Evolutionary conservation across 2,888 invertebrate species (phyloP).

Genomic region (Stegana nigrithorax): DNA sequence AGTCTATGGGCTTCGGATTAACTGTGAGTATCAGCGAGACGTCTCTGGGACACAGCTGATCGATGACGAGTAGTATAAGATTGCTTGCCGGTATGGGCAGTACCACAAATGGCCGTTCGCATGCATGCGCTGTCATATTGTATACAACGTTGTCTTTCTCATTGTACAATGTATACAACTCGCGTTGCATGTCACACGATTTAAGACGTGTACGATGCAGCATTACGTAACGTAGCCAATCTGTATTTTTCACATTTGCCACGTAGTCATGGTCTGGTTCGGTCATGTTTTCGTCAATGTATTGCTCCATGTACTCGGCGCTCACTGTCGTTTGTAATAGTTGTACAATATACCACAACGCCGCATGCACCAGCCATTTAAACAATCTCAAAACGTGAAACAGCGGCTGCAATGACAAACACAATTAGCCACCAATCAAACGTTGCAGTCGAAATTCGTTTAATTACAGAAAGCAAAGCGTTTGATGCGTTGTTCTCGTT

Average conservation of each 20-base stretch:
- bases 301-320: conserved; percentile 58
- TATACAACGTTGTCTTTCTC: conserved; percentile 71
- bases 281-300: conserved; percentile 63
- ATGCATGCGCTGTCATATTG: conserved; percentile 68
- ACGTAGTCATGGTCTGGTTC: conserved; percentile 69
- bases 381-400: conserved; percentile 72
- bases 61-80: conserved; percentile 82
- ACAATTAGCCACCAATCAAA: too few species aligned
- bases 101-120: conserved; percentile 76
- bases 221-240: conserved; percentile 74
- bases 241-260: conserved; percentile 70
- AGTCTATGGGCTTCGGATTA: conserved; percentile 69
- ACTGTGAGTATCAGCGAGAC: conserved; percentile 68
- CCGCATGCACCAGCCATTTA: conserved; percentile 73
- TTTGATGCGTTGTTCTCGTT: conserved; percentile 74
- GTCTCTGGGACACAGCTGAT: conserved; percentile 74
- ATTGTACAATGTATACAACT: conserved; percentile 70
- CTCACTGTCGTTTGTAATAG: conserved; percentile 70
- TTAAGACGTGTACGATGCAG: conserved; percentile 84
- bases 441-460: too few species aligned
- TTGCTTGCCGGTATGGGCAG: conserved; percentile 82
- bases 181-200: conserved; percentile 84
- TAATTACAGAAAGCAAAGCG: conserved; percentile 74
- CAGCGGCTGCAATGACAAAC: conserved; percentile 70
- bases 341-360: conserved; percentile 73